phyloP scores from a whole-genome alignment of 2,888 invertebrate species.

The Drosophila atripex region DNA sequence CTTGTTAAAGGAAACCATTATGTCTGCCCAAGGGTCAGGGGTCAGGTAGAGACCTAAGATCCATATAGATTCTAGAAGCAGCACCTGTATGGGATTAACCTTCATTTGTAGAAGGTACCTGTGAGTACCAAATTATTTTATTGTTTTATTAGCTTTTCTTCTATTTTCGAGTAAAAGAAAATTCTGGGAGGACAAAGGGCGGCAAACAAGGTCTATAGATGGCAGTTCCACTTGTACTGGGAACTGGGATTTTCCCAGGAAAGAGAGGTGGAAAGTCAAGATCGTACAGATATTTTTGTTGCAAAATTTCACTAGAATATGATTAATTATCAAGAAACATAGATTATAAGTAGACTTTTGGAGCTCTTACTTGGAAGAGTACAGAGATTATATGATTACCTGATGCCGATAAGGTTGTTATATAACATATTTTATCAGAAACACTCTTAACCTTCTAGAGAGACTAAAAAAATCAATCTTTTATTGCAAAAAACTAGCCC shows the following conservation, averaged over 20 bases:
- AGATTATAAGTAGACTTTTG: too few relatives aligned
- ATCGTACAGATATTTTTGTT: neutral
- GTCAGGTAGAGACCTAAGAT: conserved; percentile 46
- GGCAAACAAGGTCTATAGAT: conserved; percentile 18
- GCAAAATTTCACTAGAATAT: neutral
- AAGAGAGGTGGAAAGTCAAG: conserved; percentile 7
- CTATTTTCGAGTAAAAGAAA: conserved; percentile 2
- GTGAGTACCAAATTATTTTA: conserved; percentile 64
- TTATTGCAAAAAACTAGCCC: conserved; percentile 2
- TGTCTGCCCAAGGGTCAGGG: conserved; percentile 17
- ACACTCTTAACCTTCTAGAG: too few relatives aligned
- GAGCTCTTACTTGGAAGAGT: too few relatives aligned
- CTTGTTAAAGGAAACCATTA: conserved; percentile 70
- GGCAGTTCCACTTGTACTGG: conserved; percentile 37
- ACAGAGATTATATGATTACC: too few relatives aligned
- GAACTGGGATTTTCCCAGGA: conserved; percentile 32
- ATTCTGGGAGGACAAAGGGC: conserved; percentile 27
- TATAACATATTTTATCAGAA: too few relatives aligned
- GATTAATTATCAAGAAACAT: too few relatives aligned
- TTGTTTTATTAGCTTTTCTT: conserved; percentile 65
- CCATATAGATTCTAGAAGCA: conserved; percentile 6
- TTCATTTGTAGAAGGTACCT: conserved; percentile 47
- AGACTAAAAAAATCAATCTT: conserved; percentile 16
- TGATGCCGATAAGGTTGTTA: too few relatives aligned
- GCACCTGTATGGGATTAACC: conserved; percentile 75